phyloP scores from a whole-genome alignment of 2,113 vertebrate genomes.

The Todiramphus chloris region DNA sequence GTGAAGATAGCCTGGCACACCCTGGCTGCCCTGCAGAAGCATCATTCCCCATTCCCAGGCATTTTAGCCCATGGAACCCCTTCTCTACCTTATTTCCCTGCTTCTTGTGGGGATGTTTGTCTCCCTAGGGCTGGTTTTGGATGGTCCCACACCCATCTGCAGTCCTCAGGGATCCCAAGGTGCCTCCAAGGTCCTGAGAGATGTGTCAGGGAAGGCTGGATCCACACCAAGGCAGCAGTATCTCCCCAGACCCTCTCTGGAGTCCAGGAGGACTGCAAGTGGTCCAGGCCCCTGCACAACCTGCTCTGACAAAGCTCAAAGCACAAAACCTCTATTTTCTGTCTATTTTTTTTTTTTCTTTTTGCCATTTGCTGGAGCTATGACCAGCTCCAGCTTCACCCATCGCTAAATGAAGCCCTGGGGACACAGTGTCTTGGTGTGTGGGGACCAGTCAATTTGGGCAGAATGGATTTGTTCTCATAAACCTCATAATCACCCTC shows the following conservation, averaged over 20 bases:
- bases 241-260: neutral
- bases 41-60: neutral
- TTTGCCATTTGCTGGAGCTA: neutral
- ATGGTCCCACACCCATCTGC: neutral
- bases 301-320: neutral
- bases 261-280: neutral
- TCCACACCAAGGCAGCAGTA: neutral
- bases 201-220: neutral
- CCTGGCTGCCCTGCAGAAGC: neutral
- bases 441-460: neutral
- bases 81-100: neutral
- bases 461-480: neutral
- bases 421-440: fast-evolving
- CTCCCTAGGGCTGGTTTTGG: neutral
- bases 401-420: neutral
- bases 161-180: neutral
- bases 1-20: neutral
- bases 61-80: neutral
- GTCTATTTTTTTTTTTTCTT: neutral
- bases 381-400: neutral
- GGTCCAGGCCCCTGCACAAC: neutral
- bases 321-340: neutral
- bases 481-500: neutral
- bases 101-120: neutral
- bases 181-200: neutral